Base-by-base conservation (phyloP, 1,140 invertebrate genomes). In the Sinonovacula constricta region DNA sequence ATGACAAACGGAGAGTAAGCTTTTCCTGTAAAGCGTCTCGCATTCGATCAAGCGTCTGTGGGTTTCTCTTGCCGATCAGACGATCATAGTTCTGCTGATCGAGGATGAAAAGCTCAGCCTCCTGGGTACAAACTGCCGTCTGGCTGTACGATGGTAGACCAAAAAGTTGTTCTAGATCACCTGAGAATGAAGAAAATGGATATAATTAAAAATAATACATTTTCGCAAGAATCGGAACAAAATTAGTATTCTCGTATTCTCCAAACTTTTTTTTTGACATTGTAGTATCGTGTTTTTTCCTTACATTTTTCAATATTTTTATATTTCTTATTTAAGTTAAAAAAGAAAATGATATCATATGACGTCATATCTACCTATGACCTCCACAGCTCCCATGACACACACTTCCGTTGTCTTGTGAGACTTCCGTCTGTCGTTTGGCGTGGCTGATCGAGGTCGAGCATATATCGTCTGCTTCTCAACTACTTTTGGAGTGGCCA, bases 21-120 rank as follows among this genome's bases (percentile, higher is more conserved):
- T 84, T 86, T n/a, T 85, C 77, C 62, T 87, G 86, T 31, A 88
- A 67, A 49, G 81, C 78, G 24, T 82, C 79, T 56, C 75, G 78
- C 83, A 90, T 87, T 39, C 81, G 68, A 33, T 88, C 86, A 2
- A 89, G 74, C 2, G 88, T 84, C 24, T 82, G 77, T 12, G 86
- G 84, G 60, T 90, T 88, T 30, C 85, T 72, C 63, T 88, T 85
- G 24, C 86, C 84, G 34, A 90, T 79, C 30, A 90, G 81, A 22
- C 89, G 78, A 69, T 90, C 89, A 60, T 87, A 90, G 76, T 90
- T 89, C 60, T 83, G 81, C 80, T 87, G 85, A 60, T 86, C 88
- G 2, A 90, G 76, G 39, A 88, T 81, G 59, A 86, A 85, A 0
- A 90, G 79, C 67, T 85, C 85, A 4, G 88, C 86, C 31, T 80